Evolutionary conservation across 2,797 vertebrate species (phyloP), one percentile per base, ranked within the genome.

Genomic region (Pyrrhura leucotis): DNA sequence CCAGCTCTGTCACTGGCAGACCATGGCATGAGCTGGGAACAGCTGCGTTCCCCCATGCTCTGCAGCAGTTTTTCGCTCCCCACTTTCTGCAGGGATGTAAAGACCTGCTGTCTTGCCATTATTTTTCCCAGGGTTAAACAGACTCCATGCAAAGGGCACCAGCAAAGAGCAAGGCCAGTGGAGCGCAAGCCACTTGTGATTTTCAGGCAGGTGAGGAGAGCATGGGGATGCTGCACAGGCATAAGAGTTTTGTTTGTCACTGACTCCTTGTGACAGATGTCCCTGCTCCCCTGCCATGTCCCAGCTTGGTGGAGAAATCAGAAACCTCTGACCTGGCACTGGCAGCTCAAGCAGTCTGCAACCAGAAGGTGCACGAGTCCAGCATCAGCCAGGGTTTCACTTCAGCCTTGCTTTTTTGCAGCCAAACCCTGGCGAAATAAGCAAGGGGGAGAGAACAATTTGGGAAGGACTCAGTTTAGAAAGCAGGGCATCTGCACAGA

Each of bases 171-270:
- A 1, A 19, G 37, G 44, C 28, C 37, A 3, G 19, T 3, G 1
- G 1, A 51, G 37, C 54, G 29, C 2, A 2, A 65, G 8, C 10
- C 37, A 31, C 58, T 29, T 1, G 0, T 3, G 48, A 8, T 42
- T 92, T 82, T 50, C 15, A 19, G 58, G 63, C 44, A 50, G 58
- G 62, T 14, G 48, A 47, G 42, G 58, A 50, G 67, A 23, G 35
- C 1, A 0, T 1, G 6, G 28, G 28, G 39, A 33, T 10, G 17
- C 42, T 51, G 33, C 14, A 12, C 19, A 37, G 37, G 42, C 66
- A 10, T 6, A 26, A 59, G 19, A 45, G 14, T 1, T 23, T 71
- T 37, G 16, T 25, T 66, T 35, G 33, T 14, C 10, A 3, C 54
- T 42, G 21, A 23, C 62, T 62, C 44, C 68, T 45, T 4, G 0